Conservation (phyloP, 2,888 invertebrate genomes). For the Nemapogon koenigi region DNA sequence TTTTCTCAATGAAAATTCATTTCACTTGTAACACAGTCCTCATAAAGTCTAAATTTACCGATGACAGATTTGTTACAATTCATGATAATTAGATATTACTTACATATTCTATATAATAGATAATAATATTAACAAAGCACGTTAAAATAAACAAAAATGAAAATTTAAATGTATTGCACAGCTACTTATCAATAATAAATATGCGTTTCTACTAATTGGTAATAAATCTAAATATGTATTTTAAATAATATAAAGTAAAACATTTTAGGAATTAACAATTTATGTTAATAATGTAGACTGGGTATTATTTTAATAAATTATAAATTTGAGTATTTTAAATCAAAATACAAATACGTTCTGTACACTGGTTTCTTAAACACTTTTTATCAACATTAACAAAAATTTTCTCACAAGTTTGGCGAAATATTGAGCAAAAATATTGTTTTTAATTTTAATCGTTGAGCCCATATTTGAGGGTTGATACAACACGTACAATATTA, state of each 20-base stretch:
- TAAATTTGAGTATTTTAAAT: too few relatives aligned
- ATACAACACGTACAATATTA: conserved; percentile 22
- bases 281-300: too few relatives aligned
- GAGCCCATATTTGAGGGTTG: background rate
- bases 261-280: background rate
- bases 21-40: too few relatives aligned
- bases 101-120: conserved; percentile 30
- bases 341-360: too few relatives aligned
- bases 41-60: too few relatives aligned
- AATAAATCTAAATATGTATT: background rate
- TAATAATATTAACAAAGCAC: conserved; percentile 31
- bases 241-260: background rate
- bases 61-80: conserved; percentile 57
- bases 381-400: too few relatives aligned
- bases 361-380: too few relatives aligned
- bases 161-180: conserved; percentile 56
- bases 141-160: conserved; percentile 16
- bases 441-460: background rate
- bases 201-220: conserved; percentile 4
- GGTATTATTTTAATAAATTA: too few relatives aligned
- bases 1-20: conserved; percentile 29
- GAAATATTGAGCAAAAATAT: conserved; percentile 2
- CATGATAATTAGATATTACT: conserved; percentile 32
- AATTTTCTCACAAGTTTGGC: background rate
- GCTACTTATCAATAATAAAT: conserved; percentile 28